Base-by-base conservation (phyloP, 1,140 invertebrate genomes). In the Agrilus planipennis region DNA sequence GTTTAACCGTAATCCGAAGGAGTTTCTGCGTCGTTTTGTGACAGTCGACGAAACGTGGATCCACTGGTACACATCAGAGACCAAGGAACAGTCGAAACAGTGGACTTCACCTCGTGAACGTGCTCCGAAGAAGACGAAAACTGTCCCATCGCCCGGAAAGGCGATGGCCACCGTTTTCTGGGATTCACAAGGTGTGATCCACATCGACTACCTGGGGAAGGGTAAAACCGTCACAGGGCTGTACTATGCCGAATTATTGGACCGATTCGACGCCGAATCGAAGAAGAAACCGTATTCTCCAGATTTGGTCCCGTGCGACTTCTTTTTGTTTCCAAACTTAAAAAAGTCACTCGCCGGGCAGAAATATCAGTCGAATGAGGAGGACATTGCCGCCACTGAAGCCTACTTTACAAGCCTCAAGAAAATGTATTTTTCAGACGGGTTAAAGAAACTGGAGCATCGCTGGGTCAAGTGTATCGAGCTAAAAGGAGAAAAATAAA, bases 291-390 rank as follows among this genome's bases (percentile, higher is more conserved):
- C 36, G 11, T 38, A 38, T 25, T 38, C 36, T 7, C 36, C 36
- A 38, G 20, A 69, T 42, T 58, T 58, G 51, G 58, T 60, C 25
- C 57, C 51, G 25, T 62, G 67, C 47, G 65, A 57, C 23, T 59
- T 55, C 46, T 50, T 54, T 14, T 31, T 31, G 9, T 6, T 31
- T 31, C 15, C 29, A 9, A 31, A 31, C 9, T 6, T 31, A 9
- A 52, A 55, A 48, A 22, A 19, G 28, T 14, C 16, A 35, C 35
- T 57, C 46, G 45, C 45, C 47, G 47, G 45, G 19, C 17, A 49
- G 36, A 52, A 41, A 51, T 56, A 53, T 52, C 36, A 4, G 38
- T 49, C 49, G 20, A 49, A 55, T 47, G 43, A 55, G 30, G 20
- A 44, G 46, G 45, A 52, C 9, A 55, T 53, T 42, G 43, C 47